Evolutionary conservation across 2,113 vertebrate species (phyloP).

Genomic region (Nyctereutes procyonoides): DNA sequence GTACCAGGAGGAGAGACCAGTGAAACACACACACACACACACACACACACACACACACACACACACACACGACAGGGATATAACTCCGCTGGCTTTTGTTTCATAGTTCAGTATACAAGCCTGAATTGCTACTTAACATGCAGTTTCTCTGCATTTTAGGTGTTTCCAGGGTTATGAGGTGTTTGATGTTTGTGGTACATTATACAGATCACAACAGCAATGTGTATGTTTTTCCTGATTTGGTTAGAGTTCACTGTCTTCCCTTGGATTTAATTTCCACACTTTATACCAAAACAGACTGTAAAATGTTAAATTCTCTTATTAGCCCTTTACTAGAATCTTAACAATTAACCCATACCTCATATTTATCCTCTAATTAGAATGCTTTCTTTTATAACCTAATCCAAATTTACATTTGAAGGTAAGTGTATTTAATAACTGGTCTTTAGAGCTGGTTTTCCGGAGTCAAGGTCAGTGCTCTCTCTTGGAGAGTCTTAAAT

Average conservation of each 20-base stretch:
- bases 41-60: no score
- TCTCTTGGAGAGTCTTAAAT: neutral
- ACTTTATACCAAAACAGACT: slow-evolving; percentile 1
- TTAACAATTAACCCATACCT: slow-evolving; percentile 26
- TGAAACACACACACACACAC: no score
- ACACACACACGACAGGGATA: neutral
- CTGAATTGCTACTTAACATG: no score
- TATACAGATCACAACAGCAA: neutral
- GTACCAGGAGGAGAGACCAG: no score
- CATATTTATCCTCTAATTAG: neutral
- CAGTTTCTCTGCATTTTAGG: neutral
- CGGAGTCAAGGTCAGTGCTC: neutral
- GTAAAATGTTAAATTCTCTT: slow-evolving; percentile 6
- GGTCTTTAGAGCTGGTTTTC: neutral
- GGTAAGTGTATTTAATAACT: neutral
- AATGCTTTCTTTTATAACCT: neutral
- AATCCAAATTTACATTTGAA: slow-evolving; percentile 31
- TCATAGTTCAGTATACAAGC: neutral
- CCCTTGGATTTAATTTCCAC: neutral
- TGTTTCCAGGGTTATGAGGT: neutral
- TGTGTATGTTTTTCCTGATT: neutral
- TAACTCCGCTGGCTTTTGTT: neutral
- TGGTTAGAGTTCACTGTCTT: neutral
- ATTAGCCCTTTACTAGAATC: neutral
- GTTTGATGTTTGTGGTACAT: neutral